Evolutionary conservation across 1,140 invertebrate species (phyloP).

Genomic region (Episyrphus balteatus): DNA sequence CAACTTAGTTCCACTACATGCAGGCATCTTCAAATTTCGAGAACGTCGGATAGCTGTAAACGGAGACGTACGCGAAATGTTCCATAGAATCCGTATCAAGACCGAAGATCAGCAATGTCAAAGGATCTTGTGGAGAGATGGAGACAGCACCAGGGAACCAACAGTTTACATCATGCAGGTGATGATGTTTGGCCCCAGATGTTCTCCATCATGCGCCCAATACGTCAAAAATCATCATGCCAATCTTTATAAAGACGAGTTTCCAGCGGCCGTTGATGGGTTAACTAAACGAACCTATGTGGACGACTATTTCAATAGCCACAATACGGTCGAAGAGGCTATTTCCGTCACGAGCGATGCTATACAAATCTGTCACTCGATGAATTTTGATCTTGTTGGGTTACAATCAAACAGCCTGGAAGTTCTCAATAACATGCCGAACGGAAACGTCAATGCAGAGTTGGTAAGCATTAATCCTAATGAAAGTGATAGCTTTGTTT

Average conservation of each 20-base stretch:
- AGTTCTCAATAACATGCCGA: too few species aligned
- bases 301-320: conserved; percentile 30
- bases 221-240: conserved; percentile 1
- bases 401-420: too few species aligned
- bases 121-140: not conserved
- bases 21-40: not conserved
- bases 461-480: too few species aligned
- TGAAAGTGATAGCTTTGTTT: too few species aligned
- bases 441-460: too few species aligned
- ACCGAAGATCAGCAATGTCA: not conserved
- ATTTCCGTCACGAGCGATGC: too few species aligned
- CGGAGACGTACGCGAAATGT: not conserved
- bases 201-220: not conserved
- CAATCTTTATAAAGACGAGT: conserved; percentile 6
- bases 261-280: conserved; percentile 14
- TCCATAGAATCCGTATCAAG: not conserved
- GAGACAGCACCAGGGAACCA: not conserved
- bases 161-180: not conserved
- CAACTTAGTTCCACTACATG: not conserved
- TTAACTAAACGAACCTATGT: conserved; percentile 25
- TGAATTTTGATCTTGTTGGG: too few species aligned
- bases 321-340: too few species aligned
- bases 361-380: too few species aligned
- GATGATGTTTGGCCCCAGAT: not conserved
- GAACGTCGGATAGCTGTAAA: not conserved